phyloP scores from a whole-genome alignment of 2,797 vertebrate genomes.

The Delichon dasypus region DNA sequence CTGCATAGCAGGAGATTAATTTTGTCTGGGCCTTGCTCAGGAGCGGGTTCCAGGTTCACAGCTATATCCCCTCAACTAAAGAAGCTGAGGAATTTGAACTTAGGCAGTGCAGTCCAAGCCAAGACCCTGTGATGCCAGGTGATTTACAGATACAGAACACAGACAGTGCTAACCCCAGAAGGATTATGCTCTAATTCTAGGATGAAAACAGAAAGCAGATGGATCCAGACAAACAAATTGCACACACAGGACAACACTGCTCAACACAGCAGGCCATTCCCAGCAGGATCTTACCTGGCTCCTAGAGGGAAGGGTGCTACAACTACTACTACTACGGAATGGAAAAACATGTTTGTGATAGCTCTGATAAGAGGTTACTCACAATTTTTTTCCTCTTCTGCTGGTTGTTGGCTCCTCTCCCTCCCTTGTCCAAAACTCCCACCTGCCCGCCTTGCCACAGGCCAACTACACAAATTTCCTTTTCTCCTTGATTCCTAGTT shows the following conservation, averaged over 20 bases:
- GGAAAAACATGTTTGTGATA: constrained; percentile 5
- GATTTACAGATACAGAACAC: constrained; percentile 3
- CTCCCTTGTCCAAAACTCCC: constrained; percentile 1
- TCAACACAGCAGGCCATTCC: constrained; percentile 36
- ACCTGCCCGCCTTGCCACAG: neutral
- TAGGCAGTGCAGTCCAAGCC: neutral
- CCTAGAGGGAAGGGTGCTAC: constrained; percentile 15
- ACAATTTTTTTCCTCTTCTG: constrained; percentile 51
- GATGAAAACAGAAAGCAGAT: constrained; percentile 56
- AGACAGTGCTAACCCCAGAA: neutral
- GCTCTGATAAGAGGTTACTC: constrained; percentile 41
- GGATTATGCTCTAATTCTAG: neutral
- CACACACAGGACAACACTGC: constrained; percentile 56
- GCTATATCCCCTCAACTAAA: neutral
- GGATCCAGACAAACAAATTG: constrained; percentile 30
- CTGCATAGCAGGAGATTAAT: neutral
- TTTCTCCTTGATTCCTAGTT: neutral
- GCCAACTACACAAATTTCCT: neutral
- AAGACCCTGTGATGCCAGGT: constrained; percentile 1
- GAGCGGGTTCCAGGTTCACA: neutral
- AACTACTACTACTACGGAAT: constrained; percentile 28
- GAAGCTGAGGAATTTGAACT: neutral
- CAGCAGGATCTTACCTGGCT: constrained; percentile 55
- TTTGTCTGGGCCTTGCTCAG: constrained; percentile 8
- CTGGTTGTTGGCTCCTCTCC: constrained; percentile 8